Evolutionary conservation across 2,113 vertebrate species (phyloP).

Genomic region (Xiphophorus maculatus): DNA sequence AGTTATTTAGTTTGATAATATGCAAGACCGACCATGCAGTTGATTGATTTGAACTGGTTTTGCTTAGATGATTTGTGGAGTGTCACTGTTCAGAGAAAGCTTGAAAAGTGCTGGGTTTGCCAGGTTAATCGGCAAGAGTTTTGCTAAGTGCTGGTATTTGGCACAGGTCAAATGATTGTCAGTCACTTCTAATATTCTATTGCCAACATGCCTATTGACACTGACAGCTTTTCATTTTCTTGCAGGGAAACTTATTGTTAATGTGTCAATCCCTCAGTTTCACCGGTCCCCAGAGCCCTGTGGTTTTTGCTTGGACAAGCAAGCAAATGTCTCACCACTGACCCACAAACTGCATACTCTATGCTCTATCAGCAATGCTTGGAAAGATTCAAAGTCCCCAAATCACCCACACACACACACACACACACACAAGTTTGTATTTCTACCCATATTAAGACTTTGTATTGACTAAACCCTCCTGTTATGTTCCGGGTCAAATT

Average conservation of each 20-base stretch:
- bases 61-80: slow-evolving; percentile 10
- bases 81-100: slow-evolving; percentile 8
- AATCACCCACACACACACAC: background rate
- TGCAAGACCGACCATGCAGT: slow-evolving; percentile 18
- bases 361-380: slow-evolving; percentile 22
- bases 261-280: slow-evolving; percentile 44
- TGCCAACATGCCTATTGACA: slow-evolving; percentile 5
- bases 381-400: slow-evolving; percentile 29
- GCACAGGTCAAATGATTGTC: slow-evolving; percentile 42
- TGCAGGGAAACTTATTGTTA: slow-evolving; percentile 24
- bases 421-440: background rate
- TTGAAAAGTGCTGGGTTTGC: slow-evolving; percentile 23
- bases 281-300: slow-evolving; percentile 17
- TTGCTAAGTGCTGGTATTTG: slow-evolving; percentile 13
- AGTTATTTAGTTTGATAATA: slow-evolving; percentile 15
- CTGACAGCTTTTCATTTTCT: slow-evolving; percentile 23
- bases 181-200: slow-evolving; percentile 24
- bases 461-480: no score
- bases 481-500: no score
- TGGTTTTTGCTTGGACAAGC: slow-evolving; percentile 29
- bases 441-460: background rate
- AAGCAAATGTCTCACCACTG: slow-evolving; percentile 29
- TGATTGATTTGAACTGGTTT: slow-evolving; percentile 40
- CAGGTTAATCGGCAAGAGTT: slow-evolving; percentile 51
- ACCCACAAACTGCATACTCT: slow-evolving; percentile 12